Conservation (phyloP, 2,888 invertebrate genomes). For the Andrena dorsata region DNA sequence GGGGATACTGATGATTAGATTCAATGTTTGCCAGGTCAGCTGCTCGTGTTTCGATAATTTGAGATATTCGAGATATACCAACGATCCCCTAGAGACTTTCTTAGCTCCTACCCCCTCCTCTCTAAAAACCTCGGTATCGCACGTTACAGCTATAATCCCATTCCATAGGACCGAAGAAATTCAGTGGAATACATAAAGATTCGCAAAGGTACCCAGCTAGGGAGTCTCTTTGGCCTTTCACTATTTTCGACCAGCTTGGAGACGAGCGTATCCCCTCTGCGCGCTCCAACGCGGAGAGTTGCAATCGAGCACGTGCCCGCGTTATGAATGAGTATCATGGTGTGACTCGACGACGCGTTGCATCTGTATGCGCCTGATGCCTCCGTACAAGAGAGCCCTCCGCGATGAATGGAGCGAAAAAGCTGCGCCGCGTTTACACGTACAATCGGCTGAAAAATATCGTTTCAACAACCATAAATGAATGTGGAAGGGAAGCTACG, state of each 20-base stretch:
- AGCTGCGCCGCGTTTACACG: slow-evolving; percentile 8
- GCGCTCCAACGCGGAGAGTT: slow-evolving; percentile 22
- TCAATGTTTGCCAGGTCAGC: too few relatives aligned
- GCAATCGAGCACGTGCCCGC: slow-evolving; percentile 59
- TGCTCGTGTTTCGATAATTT: too few relatives aligned
- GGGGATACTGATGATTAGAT: too few relatives aligned
- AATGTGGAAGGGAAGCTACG: too few relatives aligned
- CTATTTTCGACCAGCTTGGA: slow-evolving; percentile 68
- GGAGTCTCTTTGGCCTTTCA: slow-evolving; percentile 66
- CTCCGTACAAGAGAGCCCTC: slow-evolving; percentile 44
- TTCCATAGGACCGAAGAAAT: too few relatives aligned
- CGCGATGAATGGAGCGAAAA: slow-evolving; percentile 62
- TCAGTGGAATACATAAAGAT: neutral
- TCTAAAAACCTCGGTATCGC: too few relatives aligned
- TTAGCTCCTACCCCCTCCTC: too few relatives aligned
- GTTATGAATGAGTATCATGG: slow-evolving; percentile 66
- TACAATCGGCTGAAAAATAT: neutral
- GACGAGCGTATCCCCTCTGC: slow-evolving; percentile 45
- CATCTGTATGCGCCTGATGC: slow-evolving; percentile 49
- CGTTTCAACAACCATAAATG: neutral
- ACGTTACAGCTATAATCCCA: too few relatives aligned
- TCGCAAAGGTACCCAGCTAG: neutral
- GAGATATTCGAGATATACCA: too few relatives aligned
- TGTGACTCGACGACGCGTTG: slow-evolving; percentile 45
- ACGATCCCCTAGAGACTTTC: too few relatives aligned